Evolutionary conservation across 2,888 invertebrate species (phyloP), one percentile per base, ranked within the genome.

Genomic region (Pristionchus entomophagus): DNA sequence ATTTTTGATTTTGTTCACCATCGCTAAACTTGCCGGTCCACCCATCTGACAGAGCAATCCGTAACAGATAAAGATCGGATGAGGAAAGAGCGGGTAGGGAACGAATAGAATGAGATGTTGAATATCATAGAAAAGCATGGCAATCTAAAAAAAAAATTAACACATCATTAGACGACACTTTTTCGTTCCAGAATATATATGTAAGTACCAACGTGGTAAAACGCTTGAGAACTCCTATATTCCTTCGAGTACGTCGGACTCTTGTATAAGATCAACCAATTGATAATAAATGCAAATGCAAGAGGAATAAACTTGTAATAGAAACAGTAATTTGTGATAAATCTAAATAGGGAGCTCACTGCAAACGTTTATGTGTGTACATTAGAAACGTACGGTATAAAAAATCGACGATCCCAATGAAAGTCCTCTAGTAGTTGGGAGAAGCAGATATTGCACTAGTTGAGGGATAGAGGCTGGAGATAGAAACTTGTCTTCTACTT

Each of bases 231-330:
- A n/a, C 73, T 3, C 12, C 73, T 10, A 41, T 73, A 73, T 0
- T 0, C 26, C 14, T 26, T 26, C 26, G 73, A 73, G n/a, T 45
- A 73, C 5, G 10, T 73, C 1, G 73, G 73, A 26, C 73, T 73
- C 73, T 73, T 73, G 73, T 41, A 73, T n/a, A 73, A 8, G 2
- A 73, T 73, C n/a, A 73, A 26, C 41, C 41, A 73, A 26, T 73
- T 73, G 12, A 73, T 41, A 4, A 73, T 0, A 0, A 73, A 0
- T 0, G n/a, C 73, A 10, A 73, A 73, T 3, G 73, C 3, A 12
- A 73, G 73, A 41, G 73, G 73, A 45, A 73, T 41, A 12, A 73
- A 73, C 26, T 73, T 73, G 73, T 73, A 73, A 26, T 73, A 73
- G 0, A 26, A 12, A 45, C 73, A 73, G 45, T 41, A 73, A 32